These are phyloP conservation scores for Enteromius anoplus DNA, from an alignment of 2,797 vertebrate species.

Conservation along the genomic window DNA sequence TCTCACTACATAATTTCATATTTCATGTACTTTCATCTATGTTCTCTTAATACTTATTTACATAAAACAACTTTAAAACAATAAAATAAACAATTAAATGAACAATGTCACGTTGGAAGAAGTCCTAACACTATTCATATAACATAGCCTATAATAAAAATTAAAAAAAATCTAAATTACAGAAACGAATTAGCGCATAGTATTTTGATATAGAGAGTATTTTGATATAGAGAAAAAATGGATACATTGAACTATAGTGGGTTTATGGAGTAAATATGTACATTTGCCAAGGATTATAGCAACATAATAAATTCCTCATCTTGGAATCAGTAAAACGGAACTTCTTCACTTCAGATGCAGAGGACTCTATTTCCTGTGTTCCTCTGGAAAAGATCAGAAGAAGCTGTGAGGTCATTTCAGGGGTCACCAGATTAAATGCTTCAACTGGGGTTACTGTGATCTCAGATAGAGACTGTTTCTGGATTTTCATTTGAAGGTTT, in stretches of 20 bases:
- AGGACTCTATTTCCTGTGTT: constrained; percentile 30
- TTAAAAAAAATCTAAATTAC: background rate
- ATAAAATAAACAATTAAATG: background rate
- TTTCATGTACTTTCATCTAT: background rate
- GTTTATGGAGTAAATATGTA: background rate
- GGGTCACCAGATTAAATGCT: constrained; percentile 58
- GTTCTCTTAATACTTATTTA: background rate
- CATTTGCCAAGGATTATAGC: background rate
- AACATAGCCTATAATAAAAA: background rate
- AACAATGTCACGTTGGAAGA: background rate
- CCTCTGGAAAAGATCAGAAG: constrained; percentile 53
- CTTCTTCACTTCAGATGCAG: background rate
- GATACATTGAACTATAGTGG: background rate
- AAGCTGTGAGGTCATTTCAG: constrained; percentile 48
- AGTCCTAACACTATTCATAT: background rate
- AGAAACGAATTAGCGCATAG: background rate
- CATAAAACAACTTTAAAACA: background rate
- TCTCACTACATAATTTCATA: background rate
- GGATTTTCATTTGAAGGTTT: background rate
- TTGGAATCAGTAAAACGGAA: constrained; percentile 11
- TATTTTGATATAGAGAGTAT: background rate
- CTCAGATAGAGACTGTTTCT: constrained; percentile 17
- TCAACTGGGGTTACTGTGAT: constrained; percentile 32
- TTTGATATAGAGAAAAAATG: background rate
- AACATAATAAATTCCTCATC: background rate